Percentiles rank a stretch among this genome's conserved stretches.
Evolutionary conservation across 2,888 invertebrate species (phyloP).

Genomic region (Chymomyza procnemis): DNA sequence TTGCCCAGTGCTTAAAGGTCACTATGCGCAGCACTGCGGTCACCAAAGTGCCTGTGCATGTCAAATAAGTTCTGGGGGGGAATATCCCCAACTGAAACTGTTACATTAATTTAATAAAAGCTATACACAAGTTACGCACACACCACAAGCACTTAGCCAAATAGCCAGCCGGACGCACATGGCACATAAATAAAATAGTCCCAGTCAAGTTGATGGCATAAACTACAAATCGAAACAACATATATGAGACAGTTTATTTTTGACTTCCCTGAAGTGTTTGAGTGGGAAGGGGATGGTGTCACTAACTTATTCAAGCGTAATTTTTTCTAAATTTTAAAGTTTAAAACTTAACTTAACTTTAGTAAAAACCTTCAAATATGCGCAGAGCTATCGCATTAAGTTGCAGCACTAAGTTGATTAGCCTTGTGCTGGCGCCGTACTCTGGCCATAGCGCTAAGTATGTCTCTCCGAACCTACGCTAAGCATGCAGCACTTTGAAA

Average conservation of each 20-base stretch:
- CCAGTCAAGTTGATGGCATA: not conserved
- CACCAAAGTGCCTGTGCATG: conserved; percentile 31
- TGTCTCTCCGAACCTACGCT: too few species aligned
- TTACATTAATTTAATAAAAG: not conserved
- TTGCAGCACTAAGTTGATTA: not conserved
- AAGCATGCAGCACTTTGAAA: not conserved
- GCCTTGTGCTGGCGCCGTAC: not conserved
- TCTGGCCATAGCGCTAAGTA: too few species aligned
- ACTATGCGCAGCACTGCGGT: not conserved
- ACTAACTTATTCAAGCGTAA: conserved; percentile 32
- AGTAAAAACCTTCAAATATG: not conserved
- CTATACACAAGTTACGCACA: not conserved
- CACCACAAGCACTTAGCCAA: not conserved
- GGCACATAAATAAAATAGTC: not conserved
- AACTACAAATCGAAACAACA: not conserved
- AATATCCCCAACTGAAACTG: not conserved
- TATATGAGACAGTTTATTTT: not conserved
- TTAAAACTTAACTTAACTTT: not conserved
- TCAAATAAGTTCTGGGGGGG: not conserved
- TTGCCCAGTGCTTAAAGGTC: not conserved
- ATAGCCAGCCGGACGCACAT: not conserved
- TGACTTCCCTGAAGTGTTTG: conserved; percentile 16
- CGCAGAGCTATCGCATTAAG: not conserved
- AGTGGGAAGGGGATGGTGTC: conserved; percentile 15
- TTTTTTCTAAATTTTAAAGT: not conserved